These are phyloP conservation scores for Meriones psammophilus DNA, from an alignment of 2,797 vertebrate species.

Conservation along the genomic window DNA sequence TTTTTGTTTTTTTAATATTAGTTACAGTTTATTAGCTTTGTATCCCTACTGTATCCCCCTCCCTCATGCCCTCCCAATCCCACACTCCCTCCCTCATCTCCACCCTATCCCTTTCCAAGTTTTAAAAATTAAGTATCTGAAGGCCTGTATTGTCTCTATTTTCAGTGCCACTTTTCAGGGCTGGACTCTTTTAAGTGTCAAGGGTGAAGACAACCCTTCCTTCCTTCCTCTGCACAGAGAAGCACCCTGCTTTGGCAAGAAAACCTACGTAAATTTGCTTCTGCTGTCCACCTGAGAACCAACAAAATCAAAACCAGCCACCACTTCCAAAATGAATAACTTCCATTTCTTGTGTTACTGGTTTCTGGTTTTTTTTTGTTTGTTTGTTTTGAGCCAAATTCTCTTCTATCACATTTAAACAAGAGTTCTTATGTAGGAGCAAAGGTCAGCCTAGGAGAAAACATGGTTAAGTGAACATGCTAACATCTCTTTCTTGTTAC, in stretches of 20 bases:
- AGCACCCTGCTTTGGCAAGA: background rate
- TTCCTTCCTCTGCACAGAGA: background rate
- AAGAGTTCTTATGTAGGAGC: conserved; percentile 20
- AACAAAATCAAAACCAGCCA: background rate
- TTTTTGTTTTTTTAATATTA: too few relatives aligned
- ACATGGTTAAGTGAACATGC: conserved; percentile 54
- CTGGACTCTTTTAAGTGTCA: background rate
- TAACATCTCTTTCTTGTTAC: background rate
- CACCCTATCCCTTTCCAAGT: too few relatives aligned
- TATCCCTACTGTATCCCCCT: too few relatives aligned
- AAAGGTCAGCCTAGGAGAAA: conserved; percentile 42
- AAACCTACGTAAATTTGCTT: background rate
- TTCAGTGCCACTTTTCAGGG: background rate
- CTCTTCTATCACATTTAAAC: conserved; percentile 37
- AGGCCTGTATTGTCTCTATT: background rate
- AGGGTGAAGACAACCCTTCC: background rate
- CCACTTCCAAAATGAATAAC: conserved; percentile 33
- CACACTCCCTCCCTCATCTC: too few relatives aligned
- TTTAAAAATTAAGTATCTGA: background rate
- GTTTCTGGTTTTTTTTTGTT: too few relatives aligned
- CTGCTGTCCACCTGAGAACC: background rate
- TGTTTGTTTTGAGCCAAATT: background rate
- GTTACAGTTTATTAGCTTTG: too few relatives aligned
- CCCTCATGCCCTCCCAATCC: too few relatives aligned
- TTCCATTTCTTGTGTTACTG: conserved; percentile 47